Evolutionary conservation across 2,888 invertebrate species (phyloP).

Genomic region (Sericinus montela): DNA sequence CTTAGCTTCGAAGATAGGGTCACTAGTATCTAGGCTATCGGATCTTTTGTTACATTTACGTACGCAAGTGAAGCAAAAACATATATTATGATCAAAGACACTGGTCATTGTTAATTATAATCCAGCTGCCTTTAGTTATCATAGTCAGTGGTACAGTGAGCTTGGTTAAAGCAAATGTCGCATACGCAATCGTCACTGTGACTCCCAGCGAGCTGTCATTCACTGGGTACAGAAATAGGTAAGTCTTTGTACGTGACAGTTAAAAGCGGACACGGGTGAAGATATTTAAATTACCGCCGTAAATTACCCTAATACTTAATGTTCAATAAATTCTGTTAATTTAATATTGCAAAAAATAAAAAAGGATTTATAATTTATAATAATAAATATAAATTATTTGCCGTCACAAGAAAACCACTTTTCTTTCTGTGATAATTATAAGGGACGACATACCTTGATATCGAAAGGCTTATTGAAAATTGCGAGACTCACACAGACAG

Average conservation of each 20-base stretch:
- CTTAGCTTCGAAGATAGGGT: no score
- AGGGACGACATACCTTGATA: no score
- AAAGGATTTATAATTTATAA: no score
- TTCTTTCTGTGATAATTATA: no score
- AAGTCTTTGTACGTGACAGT: slow-evolving; percentile 20
- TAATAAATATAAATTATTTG: no score
- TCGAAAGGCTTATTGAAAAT: no score
- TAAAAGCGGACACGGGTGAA: slow-evolving; percentile 20
- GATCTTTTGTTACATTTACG: no score
- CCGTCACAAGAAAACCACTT: no score
- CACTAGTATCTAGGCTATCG: no score
- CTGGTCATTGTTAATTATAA: slow-evolving; percentile 29
- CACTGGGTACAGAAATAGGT: slow-evolving; percentile 27
- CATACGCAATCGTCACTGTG: slow-evolving; percentile 32
- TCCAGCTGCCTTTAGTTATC: slow-evolving; percentile 56
- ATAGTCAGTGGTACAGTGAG: slow-evolving; percentile 37
- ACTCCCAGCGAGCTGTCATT: slow-evolving; percentile 40
- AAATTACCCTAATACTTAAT: slow-evolving; percentile 13
- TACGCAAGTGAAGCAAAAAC: slow-evolving; percentile 37
- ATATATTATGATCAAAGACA: slow-evolving; percentile 32
- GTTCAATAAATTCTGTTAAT: slow-evolving; percentile 3
- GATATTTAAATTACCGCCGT: slow-evolving; percentile 20
- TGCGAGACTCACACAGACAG: no score
- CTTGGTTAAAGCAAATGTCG: slow-evolving; percentile 51
- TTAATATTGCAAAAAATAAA: slow-evolving; percentile 4